Evolutionary conservation across 2,888 invertebrate genomes (phyloP).

Genomic region (Cyrtodaria siliqua): DNA sequence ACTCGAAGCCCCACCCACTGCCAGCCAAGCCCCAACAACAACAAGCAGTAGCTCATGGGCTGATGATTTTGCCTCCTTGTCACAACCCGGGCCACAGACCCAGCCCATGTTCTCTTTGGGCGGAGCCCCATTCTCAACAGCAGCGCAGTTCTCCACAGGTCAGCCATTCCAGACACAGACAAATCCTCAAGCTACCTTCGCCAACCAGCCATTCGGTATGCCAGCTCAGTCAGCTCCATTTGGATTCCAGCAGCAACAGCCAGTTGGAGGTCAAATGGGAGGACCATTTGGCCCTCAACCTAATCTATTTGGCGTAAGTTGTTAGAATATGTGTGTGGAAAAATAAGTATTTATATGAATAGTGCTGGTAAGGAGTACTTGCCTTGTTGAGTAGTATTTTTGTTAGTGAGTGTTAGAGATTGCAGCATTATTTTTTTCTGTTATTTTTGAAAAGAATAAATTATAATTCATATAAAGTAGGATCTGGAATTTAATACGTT

Average conservation of each 20-base stretch:
- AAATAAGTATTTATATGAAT: too few species aligned
- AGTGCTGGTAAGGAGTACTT: too few species aligned
- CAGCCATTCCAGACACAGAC: too few species aligned
- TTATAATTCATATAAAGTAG: too few species aligned
- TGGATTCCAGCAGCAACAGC: slow-evolving; percentile 14
- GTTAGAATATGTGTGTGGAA: too few species aligned
- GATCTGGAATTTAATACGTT: too few species aligned
- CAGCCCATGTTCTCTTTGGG: slow-evolving; percentile 44
- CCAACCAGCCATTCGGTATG: slow-evolving; percentile 29
- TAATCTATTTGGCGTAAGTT: slow-evolving; percentile 38
- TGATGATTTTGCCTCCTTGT: slow-evolving; percentile 40
- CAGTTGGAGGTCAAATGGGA: neutral
- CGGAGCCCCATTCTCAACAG: slow-evolving; percentile 33
- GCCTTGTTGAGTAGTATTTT: too few species aligned
- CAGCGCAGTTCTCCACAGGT: slow-evolving; percentile 14
- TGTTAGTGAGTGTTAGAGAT: too few species aligned
- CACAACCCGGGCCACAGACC: slow-evolving; percentile 15
- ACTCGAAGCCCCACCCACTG: slow-evolving; percentile 60
- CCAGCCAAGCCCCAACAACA: slow-evolving; percentile 23
- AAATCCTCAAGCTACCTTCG: neutral
- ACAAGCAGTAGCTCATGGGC: slow-evolving; percentile 17
- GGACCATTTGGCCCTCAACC: slow-evolving; percentile 13
- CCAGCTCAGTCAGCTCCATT: slow-evolving; percentile 9
- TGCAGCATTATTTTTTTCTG: too few species aligned
- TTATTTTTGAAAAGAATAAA: too few species aligned